These are phyloP conservation scores for Glandiceps talaboti DNA, from an alignment of 53 echinoderm and acorn worm genomes.

Conservation along the genomic window DNA sequence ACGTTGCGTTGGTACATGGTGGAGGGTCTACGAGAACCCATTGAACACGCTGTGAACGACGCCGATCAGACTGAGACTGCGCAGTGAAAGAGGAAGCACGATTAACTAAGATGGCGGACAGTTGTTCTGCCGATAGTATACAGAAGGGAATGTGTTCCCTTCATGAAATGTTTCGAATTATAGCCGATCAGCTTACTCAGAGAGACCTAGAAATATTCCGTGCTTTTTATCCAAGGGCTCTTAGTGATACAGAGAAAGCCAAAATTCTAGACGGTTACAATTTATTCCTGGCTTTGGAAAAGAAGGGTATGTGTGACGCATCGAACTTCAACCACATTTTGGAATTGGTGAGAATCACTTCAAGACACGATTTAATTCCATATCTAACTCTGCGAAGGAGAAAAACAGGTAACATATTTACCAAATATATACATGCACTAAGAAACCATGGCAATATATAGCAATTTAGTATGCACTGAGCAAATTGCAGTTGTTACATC, in stretches of 20 bases:
- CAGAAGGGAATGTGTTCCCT: conserved; percentile 23
- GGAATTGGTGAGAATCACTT: conserved; percentile 21
- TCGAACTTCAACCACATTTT: conserved; percentile 28
- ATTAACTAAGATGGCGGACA: background rate
- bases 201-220: conserved; percentile 16
- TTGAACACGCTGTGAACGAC: no score
- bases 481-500: no score
- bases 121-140: background rate
- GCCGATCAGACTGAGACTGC: no score
- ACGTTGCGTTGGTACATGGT: no score
- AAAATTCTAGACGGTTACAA: conserved; percentile 14
- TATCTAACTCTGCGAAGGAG: background rate
- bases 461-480: no score
- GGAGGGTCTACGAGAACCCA: no score
- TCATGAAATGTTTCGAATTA: conserved; percentile 23
- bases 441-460: no score
- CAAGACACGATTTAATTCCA: conserved; percentile 23
- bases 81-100: background rate
- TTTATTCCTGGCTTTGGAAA: conserved; percentile 29
- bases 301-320: conserved; percentile 21
- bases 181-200: conserved; percentile 23
- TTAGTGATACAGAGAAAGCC: conserved; percentile 11
- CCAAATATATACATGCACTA: no score
- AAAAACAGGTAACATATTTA: background rate
- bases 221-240: conserved; percentile 12